phyloP scores from a whole-genome alignment of 2,888 invertebrate genomes.

The Stenotaenia linearis region DNA sequence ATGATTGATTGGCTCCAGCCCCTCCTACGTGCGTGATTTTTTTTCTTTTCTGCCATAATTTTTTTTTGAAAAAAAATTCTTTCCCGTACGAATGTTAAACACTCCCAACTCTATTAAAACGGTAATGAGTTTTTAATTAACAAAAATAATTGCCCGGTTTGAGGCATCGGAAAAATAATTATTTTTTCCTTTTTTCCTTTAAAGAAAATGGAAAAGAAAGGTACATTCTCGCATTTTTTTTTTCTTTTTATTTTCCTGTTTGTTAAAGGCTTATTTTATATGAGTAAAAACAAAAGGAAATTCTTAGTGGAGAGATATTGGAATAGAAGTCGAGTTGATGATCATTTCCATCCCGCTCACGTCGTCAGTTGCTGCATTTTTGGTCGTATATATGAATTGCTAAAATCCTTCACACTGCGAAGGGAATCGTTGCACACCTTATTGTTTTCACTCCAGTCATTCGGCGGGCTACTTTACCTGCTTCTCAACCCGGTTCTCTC shows the following conservation, averaged over 20 bases:
- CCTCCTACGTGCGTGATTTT: slow-evolving; percentile 10
- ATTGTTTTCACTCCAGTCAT: slow-evolving; percentile 9
- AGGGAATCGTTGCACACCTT: slow-evolving; percentile 1
- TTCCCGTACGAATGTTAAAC: slow-evolving; percentile 10
- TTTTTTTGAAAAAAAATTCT: slow-evolving; percentile 1
- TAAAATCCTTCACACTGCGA: slow-evolving; percentile 6
- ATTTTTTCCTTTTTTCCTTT: not conserved
- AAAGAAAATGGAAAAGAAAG: not conserved
- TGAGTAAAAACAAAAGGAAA: not conserved
- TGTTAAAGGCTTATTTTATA: not conserved
- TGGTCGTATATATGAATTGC: slow-evolving; percentile 14
- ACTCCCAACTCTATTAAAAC: slow-evolving; percentile 27
- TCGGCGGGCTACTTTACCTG: not conserved
- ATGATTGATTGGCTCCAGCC: slow-evolving; percentile 6
- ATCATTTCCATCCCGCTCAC: not conserved
- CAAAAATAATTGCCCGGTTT: slow-evolving; percentile 27
- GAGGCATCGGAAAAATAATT: slow-evolving; percentile 13
- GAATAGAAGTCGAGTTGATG: not conserved
- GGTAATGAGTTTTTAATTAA: slow-evolving; percentile 29
- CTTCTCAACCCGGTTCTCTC: not conserved
- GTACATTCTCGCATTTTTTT: not conserved
- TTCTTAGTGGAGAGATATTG: not conserved
- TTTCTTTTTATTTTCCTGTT: not conserved
- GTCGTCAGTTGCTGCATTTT: not conserved
- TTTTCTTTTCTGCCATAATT: not conserved